These are phyloP conservation scores for Pristis pectinata DNA, from an alignment of 2,797 vertebrate genomes.

Conservation along the genomic window DNA sequence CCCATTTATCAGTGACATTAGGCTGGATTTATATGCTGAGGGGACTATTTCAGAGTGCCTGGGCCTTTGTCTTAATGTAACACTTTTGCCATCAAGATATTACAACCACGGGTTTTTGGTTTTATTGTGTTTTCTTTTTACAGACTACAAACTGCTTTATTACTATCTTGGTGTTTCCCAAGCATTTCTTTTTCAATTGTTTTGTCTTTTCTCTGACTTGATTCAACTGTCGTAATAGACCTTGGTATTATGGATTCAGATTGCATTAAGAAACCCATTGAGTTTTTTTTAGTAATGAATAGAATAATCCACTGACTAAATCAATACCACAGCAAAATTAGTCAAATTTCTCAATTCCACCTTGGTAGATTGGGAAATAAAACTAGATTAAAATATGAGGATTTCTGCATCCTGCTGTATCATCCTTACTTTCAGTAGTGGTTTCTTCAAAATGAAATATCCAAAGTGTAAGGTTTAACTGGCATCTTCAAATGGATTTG, in stretches of 20 bases:
- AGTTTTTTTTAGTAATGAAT: conserved; percentile 5
- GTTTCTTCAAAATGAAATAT: neutral
- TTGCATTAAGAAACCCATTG: neutral
- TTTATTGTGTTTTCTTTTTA: no score
- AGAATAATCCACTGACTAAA: neutral
- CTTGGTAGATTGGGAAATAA: neutral
- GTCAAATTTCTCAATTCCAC: no score
- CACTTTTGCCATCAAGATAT: neutral
- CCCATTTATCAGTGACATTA: neutral
- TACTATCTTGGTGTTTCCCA: neutral
- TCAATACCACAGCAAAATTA: neutral
- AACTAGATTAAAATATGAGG: neutral
- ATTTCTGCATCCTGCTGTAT: neutral
- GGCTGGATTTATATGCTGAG: neutral
- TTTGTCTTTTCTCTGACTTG: neutral
- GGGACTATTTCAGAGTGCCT: no score
- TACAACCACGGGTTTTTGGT: neutral
- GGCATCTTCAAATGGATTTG: neutral
- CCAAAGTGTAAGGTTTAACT: neutral
- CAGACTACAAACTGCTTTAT: no score
- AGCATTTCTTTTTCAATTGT: neutral
- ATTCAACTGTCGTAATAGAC: neutral
- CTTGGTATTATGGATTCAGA: neutral
- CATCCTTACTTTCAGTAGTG: neutral
- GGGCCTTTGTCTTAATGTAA: neutral